Conservation (phyloP, 2,888 invertebrate genomes). For the Tipula confusa region DNA sequence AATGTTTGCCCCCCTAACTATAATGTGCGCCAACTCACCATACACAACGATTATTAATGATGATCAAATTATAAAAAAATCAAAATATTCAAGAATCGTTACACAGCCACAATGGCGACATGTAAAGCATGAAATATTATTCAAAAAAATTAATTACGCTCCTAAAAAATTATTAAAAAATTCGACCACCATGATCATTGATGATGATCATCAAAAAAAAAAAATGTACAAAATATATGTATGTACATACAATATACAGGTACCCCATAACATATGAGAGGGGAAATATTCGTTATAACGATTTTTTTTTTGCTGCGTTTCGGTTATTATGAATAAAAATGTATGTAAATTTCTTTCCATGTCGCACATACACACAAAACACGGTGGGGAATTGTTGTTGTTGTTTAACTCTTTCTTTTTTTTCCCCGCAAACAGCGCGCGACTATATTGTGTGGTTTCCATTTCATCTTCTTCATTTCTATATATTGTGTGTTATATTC, state of each 20-base stretch:
- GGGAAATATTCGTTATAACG: neutral
- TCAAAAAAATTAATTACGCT: neutral
- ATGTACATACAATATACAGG: too few relatives aligned
- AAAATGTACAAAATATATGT: too few relatives aligned
- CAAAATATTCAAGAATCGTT: neutral
- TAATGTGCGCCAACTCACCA: too few relatives aligned
- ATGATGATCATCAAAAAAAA: neutral
- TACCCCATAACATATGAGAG: too few relatives aligned
- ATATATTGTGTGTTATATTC: neutral
- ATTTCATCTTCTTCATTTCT: neutral
- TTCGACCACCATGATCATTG: neutral
- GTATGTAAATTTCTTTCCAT: neutral
- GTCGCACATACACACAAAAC: neutral
- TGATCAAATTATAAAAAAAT: neutral
- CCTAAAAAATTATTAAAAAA: neutral
- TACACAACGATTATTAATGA: neutral
- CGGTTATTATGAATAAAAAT: neutral
- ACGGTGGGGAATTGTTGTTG: neutral
- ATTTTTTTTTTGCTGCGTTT: neutral
- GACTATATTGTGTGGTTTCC: neutral
- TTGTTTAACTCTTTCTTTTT: constrained; percentile 14
- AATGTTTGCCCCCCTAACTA: too few relatives aligned
- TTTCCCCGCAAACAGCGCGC: neutral
- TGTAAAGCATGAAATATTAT: neutral
- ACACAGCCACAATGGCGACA: neutral